Base-by-base conservation (phyloP, 2,797 vertebrate genomes). In the Valencia hispanica region DNA sequence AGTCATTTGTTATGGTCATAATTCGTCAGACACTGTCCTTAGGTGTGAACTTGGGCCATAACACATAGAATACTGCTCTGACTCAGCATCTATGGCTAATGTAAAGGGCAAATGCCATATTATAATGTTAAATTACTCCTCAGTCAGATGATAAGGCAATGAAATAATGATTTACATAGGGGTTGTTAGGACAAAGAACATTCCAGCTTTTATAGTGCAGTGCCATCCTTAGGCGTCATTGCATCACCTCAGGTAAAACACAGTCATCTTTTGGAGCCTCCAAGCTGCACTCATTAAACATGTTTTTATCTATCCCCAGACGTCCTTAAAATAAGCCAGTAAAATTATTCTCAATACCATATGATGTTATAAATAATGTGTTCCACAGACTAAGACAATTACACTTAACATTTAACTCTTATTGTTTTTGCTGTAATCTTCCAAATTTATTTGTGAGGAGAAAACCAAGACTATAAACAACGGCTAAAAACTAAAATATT, bases 21-120 rank as follows among this genome's bases (percentile, higher is more conserved):
- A 70, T 85, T 77, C 9, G 41, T 11, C 59, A 85, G 76, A 57
- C 55, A 73, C 70, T 66, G 73, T 85, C 89, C 82, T n/a, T 65
- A 84, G 90, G 85, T 86, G 69, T 30, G 72, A 69, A 79, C 72
- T 73, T 10, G 75, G 85, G 85, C 80, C 75, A 27, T 86, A 81
- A 84, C 74, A 83, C 41, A 72, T 50, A 59, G 78, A 83, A 79
- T 84, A 78, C 80, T 70, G 57, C 73, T 82, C 73, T 87, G 85
- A 93, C 86, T 91, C 87, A 89, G 84, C 87, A 89, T 82, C 61
- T 74, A 34, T 59, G 77, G 82, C 57, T 74, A 83, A 90, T 88
- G 79, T 80, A 93, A 94, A 94, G 89, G 89, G 82, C 91, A 93
- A 87, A 91, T 80, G 87, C 74, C 86, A 80, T 79, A 81, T 91